Percentiles rank a stretch among this genome's conserved stretches.
Evolutionary conservation across 2,888 invertebrate genomes (phyloP).

Genomic region (Oligia latruncula): DNA sequence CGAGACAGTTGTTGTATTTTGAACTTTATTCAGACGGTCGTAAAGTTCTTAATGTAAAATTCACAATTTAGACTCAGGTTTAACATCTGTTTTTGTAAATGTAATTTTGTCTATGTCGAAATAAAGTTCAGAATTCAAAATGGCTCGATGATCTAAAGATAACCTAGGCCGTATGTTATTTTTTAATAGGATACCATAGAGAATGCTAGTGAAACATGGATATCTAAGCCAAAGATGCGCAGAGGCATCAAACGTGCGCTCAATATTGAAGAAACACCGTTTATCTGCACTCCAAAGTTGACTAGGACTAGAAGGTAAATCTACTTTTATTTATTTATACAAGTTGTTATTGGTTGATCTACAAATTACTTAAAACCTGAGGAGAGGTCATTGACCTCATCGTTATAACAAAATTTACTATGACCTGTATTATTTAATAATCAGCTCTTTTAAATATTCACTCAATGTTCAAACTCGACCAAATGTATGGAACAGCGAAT

Average conservation of each 20-base stretch:
- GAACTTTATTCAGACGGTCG: neutral
- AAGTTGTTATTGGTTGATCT: neutral
- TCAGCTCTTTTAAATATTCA: neutral
- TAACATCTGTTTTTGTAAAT: neutral
- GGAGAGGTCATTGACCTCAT: neutral
- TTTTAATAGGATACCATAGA: conserved; percentile 85
- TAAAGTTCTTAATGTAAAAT: neutral
- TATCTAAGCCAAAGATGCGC: conserved; percentile 81
- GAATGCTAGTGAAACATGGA: conserved; percentile 85
- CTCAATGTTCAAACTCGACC: neutral
- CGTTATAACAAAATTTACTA: neutral
- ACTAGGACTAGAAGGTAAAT: conserved; percentile 78
- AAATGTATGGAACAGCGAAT: neutral
- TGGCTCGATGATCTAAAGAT: neutral
- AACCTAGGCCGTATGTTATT: conserved; percentile 1
- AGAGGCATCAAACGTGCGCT: conserved; percentile 84
- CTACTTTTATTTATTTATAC: neutral
- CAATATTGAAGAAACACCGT: conserved; percentile 90
- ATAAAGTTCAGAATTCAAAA: neutral
- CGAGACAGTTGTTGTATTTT: neutral
- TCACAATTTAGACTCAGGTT: neutral
- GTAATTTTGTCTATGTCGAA: neutral
- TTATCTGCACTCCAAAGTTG: conserved; percentile 90
- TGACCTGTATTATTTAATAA: neutral
- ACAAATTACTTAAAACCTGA: neutral